A percentile compares a stretch with the other conserved stretches of the same genome.
Evolutionary conservation across 2,797 vertebrate genomes (phyloP).

Genomic region (Meriones psammophilus): DNA sequence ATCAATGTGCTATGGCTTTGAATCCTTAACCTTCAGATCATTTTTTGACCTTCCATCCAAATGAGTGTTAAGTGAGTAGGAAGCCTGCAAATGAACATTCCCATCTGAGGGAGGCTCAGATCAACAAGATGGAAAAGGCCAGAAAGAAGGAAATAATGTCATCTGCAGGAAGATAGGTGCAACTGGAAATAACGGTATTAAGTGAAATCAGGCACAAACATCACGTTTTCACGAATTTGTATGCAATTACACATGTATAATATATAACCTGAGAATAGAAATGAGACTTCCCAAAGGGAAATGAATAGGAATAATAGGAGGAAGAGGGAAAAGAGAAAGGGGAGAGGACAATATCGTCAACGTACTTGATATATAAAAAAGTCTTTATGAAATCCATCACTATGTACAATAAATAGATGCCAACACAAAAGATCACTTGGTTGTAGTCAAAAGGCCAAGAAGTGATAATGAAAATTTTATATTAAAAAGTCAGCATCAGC

Average conservation of each 20-base stretch:
- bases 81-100: slow-evolving; percentile 29
- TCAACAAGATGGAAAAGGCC: neutral
- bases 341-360: neutral
- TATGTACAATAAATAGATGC: neutral
- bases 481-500: slow-evolving; percentile 9
- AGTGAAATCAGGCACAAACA: neutral
- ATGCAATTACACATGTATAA: neutral
- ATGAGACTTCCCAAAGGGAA: neutral
- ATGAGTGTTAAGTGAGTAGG: slow-evolving; percentile 1
- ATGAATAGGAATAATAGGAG: neutral
- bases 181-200: neutral
- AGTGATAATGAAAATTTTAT: slow-evolving; percentile 9
- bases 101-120: slow-evolving; percentile 12
- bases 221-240: neutral
- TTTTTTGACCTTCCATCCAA: slow-evolving; percentile 37
- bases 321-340: neutral
- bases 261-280: neutral
- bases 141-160: neutral
- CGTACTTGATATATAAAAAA: neutral
- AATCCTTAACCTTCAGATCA: slow-evolving; percentile 48
- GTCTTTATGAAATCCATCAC: neutral
- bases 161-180: neutral
- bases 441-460: neutral
- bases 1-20: neutral
- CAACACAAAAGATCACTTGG: slow-evolving; percentile 5